Evolutionary conservation across 2,113 vertebrate species (phyloP).

Genomic region (Leucosticte australis): DNA sequence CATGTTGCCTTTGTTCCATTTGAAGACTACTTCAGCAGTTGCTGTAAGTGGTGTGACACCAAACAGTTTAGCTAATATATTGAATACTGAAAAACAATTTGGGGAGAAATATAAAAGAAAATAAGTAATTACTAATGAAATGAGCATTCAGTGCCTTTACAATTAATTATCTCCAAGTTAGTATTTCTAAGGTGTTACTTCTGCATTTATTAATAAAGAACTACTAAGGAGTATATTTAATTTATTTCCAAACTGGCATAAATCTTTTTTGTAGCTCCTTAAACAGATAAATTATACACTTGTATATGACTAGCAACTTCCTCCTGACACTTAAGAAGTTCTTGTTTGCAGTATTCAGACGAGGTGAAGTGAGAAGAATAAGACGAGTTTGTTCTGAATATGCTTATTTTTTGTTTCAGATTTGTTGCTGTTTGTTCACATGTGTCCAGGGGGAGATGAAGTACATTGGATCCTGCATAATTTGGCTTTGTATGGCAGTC

Average conservation of each 20-base stretch:
- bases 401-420: slow-evolving; percentile 69
- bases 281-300: not conserved
- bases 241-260: not conserved
- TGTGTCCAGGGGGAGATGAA: slow-evolving; percentile 82
- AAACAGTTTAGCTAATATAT: not conserved
- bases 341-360: not conserved
- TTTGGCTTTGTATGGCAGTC: slow-evolving; percentile 79
- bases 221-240: not conserved
- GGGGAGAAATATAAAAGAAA: not conserved
- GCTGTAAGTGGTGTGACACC: not conserved
- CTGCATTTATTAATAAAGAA: not conserved
- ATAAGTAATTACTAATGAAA: not conserved
- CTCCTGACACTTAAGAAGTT: not conserved
- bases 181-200: not conserved
- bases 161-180: not conserved
- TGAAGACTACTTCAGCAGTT: not conserved
- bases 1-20: not conserved
- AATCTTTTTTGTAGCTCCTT: not conserved
- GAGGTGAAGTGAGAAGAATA: not conserved
- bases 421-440: slow-evolving; percentile 71
- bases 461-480: slow-evolving; percentile 73
- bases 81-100: not conserved
- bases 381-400: not conserved
- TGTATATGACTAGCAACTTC: not conserved
- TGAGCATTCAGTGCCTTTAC: not conserved